A percentile compares a stretch with the other conserved stretches of the same genome.
phyloP scores from a whole-genome alignment of 2,888 invertebrate genomes.

The Gryllus longicercus region DNA sequence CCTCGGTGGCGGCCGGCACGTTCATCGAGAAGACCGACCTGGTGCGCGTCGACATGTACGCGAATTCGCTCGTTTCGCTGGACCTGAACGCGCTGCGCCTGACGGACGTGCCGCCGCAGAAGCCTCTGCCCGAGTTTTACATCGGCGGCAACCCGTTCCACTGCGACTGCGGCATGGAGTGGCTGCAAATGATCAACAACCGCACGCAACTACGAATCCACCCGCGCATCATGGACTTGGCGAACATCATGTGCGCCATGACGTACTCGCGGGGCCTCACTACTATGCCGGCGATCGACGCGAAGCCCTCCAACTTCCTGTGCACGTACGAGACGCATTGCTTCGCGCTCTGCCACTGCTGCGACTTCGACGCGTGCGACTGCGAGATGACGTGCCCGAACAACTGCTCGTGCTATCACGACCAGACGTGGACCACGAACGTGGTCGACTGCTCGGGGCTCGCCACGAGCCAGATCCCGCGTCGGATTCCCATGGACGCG shows the following conservation, averaged over 20 bases:
- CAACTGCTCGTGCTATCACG: conserved; percentile 92
- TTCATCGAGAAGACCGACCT: conserved; percentile 81
- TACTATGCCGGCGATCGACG: conserved; percentile 70
- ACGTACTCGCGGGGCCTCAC: conserved; percentile 78
- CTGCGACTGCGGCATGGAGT: conserved; percentile 94
- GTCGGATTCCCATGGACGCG: conserved; percentile 88
- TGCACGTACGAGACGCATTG: conserved; percentile 91
- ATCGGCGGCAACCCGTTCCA: conserved; percentile 90
- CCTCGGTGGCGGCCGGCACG: conserved; percentile 75
- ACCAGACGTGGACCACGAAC: conserved; percentile 89
- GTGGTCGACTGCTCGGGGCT: conserved; percentile 87
- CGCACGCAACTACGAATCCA: conserved; percentile 75
- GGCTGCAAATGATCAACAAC: conserved; percentile 86
- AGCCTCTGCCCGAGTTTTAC: conserved; percentile 81
- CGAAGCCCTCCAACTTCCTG: conserved; percentile 79
- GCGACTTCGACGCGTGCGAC: conserved; percentile 93
- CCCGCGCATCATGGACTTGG: conserved; percentile 83
- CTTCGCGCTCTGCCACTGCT: conserved; percentile 91
- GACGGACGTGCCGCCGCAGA: conserved; percentile 67
- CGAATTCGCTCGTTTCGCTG: conserved; percentile 78
- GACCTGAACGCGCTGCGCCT: conserved; percentile 77
- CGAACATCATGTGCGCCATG: conserved; percentile 83
- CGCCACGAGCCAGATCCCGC: conserved; percentile 72
- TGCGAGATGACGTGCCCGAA: conserved; percentile 95
- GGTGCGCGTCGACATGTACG: conserved; percentile 85